Percentiles rank a stretch among this genome's conserved stretches.
Conservation (phyloP, 2,797 vertebrate species). For the Hydrocynus forskahlii region DNA sequence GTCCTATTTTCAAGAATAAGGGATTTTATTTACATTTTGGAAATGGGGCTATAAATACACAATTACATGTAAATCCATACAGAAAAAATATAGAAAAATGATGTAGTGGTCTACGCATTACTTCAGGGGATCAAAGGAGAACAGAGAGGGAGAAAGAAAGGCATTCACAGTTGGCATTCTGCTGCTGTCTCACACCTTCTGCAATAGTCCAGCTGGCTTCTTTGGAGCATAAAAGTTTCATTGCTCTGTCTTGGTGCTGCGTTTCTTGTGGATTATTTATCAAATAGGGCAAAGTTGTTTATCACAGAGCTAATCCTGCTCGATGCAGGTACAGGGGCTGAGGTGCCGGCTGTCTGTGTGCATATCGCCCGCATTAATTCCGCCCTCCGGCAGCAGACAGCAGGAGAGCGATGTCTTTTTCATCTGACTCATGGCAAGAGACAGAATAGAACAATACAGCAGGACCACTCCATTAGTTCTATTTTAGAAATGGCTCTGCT, state of each 20-base stretch:
- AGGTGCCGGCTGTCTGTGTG: constrained; percentile 51
- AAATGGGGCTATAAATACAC: background rate
- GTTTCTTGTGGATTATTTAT: constrained; percentile 80
- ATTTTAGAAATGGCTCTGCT: background rate
- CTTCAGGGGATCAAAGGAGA: background rate
- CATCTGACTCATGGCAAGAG: constrained; percentile 57
- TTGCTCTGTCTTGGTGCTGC: constrained; percentile 72
- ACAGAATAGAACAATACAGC: constrained; percentile 19
- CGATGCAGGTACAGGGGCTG: constrained; percentile 63
- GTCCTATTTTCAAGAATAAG: too few species aligned
- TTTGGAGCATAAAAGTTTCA: constrained; percentile 75
- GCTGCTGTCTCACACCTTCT: constrained; percentile 53
- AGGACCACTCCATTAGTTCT: constrained; percentile 31
- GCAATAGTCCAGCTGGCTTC: constrained; percentile 64
- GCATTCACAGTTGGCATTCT: constrained; percentile 66
- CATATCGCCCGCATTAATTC: constrained; percentile 66
- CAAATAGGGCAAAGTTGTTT: constrained; percentile 74
- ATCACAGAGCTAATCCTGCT: constrained; percentile 72
- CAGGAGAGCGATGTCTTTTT: constrained; percentile 54
- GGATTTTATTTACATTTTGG: too few species aligned
- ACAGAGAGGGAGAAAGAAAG: constrained; percentile 33
- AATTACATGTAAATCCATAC: background rate
- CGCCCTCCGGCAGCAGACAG: constrained; percentile 58
- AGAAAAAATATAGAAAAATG: background rate
- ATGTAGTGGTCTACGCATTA: background rate